Percentiles rank a stretch among this genome's conserved stretches.
These are phyloP conservation scores for Matsumyia berberina DNA, from an alignment of 2,888 invertebrate species.

Conservation along the genomic window DNA sequence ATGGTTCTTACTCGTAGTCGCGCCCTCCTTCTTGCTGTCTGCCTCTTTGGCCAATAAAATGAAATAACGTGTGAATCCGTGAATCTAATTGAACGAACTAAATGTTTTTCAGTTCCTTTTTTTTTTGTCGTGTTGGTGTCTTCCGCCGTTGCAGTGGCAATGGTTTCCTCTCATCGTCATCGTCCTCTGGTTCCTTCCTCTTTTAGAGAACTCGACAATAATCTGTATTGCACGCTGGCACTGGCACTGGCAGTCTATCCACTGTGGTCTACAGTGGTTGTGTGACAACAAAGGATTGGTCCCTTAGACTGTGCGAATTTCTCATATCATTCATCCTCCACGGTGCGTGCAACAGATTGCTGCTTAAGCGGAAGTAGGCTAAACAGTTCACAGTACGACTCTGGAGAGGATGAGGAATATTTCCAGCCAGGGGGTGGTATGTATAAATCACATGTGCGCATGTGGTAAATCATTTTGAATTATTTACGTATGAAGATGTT, in stretches of 20 bases:
- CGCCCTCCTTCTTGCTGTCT: slow-evolving; percentile 17
- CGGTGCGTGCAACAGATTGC: slow-evolving; percentile 64
- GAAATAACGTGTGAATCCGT: slow-evolving; percentile 74
- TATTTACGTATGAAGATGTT: background rate
- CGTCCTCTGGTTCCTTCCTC: slow-evolving; percentile 19
- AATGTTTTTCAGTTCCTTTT: slow-evolving; percentile 38
- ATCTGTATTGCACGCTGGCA: slow-evolving; percentile 34
- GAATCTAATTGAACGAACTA: slow-evolving; percentile 71
- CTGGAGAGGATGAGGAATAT: slow-evolving; percentile 9
- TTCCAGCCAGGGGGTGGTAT: background rate
- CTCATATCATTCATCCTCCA: slow-evolving; percentile 47
- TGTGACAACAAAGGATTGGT: slow-evolving; percentile 52
- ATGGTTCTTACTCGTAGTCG: background rate
- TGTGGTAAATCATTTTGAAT: slow-evolving; percentile 25
- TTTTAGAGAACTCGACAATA: slow-evolving; percentile 15
- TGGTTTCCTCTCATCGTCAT: slow-evolving; percentile 39
- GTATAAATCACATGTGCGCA: slow-evolving; percentile 45
- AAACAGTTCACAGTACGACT: slow-evolving; percentile 31
- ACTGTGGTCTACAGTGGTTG: background rate
- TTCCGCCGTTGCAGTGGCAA: slow-evolving; percentile 24
- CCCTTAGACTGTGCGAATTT: slow-evolving; percentile 65
- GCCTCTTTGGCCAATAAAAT: slow-evolving; percentile 64
- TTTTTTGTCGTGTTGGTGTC: slow-evolving; percentile 15
- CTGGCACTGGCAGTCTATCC: background rate
- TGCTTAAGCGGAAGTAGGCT: slow-evolving; percentile 69